Evolutionary conservation across 2,888 invertebrate genomes (phyloP), one percentile per base, ranked within the genome.

Genomic region (Melanchra persicariae): DNA sequence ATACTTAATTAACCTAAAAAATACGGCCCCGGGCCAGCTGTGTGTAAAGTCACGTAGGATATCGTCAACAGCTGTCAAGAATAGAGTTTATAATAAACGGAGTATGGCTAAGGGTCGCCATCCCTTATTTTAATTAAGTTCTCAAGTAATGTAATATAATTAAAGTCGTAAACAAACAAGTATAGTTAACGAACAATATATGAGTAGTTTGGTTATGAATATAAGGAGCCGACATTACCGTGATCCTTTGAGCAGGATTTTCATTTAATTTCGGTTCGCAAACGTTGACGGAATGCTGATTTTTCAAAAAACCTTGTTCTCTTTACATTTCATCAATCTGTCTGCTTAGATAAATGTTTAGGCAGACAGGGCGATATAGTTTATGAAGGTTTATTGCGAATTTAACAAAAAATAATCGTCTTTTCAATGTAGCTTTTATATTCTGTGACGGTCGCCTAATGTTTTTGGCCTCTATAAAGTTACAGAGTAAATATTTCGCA

Each of bases 111-210:
- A 77, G 73, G 83, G 82, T 69, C 79, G 81, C 81, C 82, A 83
- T 86, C 84, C 88, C 86, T 87, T 90, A 89, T 88, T 90, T 91
- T 91, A 90, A 91, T 91, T 90, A 91, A 89, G 87, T 87, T 86
- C 78, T 84, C 86, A 86, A 87, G 87, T 86, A 88, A 85, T 87
- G 82, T 81, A 82, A 85, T 85, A 86, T 88, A 87, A 90, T 89
- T 85, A 84, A 87, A 86, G 79, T 86, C 85, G 83, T 89, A 89
- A 90, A 89, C 87, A 89, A 89, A 88, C 89, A 81, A 85, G 82
- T 84, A 82, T 82, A 84, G 81, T 82, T 79, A 77, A 52, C 74
- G 70, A 83, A 83, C 77, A 71, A 74, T 77, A 69, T 77, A 73
- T 77, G 69, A 77, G 78, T 86, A 85, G 85, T 85, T 85, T 82